Evolutionary conservation across 2,113 vertebrate species (phyloP), one percentile per base, ranked within the genome.

Genomic region (Microcebus tavaratra): DNA sequence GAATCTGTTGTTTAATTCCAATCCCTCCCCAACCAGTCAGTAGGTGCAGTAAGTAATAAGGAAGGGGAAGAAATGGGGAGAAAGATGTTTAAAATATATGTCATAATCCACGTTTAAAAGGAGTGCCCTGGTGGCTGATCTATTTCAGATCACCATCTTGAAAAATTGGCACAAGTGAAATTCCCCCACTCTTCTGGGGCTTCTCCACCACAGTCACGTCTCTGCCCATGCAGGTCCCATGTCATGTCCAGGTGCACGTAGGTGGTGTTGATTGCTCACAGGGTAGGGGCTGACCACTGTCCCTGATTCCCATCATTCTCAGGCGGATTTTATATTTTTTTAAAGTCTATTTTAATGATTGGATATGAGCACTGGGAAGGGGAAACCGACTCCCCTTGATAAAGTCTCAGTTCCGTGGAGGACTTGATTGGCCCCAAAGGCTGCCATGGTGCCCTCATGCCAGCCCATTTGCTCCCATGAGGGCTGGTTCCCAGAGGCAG

Each of bases 271-370:
- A 76, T 29, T 13, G 65, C 89, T 45, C 70, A 36, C n/a, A 57
- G 97, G 96, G 50, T 68, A 31, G 87, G 97, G 94, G 59, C 89
- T 59, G 27, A 86, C 80, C 91, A 45, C 96, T 67, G 97, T 98
- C 72, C 95, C 98, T 98, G 98, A 98, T 98, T 98, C 98, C 98
- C 83, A 34, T 83, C 98, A 96, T 98, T 99, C 98, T 98, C 97
- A 97, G 1, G 96, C 96, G 97, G 97, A 98, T 97, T 98, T 98
- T 98, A 95, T 97, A 95, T 97, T 94, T 98, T 95, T 97, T 94
- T 95, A 98, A 98, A 98, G 95, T 97, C 93, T 95, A 97, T 98
- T 98, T 96, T 95, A 98, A 97, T 96, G 97, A 92, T 97, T 93
- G 81, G 94, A 97, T 96, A 25, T 92, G 97, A 98, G 96, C 92